Evolutionary conservation across 2,888 invertebrate genomes (phyloP).

Genomic region (Apamea sordens): DNA sequence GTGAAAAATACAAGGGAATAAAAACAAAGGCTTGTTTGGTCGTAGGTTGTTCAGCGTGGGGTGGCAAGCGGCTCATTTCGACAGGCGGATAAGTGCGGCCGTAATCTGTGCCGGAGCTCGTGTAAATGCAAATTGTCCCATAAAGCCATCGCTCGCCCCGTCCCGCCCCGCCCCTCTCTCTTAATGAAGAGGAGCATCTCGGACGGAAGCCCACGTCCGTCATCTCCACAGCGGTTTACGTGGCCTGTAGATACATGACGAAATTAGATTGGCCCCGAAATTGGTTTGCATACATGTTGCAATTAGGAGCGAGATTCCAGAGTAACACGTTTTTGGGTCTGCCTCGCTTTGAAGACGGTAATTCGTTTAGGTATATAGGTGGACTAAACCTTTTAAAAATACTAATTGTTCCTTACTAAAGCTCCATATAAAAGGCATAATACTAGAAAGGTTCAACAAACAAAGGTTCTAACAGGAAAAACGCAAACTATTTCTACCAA

Average conservation of each 20-base stretch:
- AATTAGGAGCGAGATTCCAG: conserved; percentile 62
- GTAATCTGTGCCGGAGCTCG: conserved; percentile 89
- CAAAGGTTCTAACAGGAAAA: conserved; percentile 20
- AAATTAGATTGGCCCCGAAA: conserved; percentile 85
- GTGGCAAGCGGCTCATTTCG: conserved; percentile 84
- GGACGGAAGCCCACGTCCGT: conserved; percentile 84
- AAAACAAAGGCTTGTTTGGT: conserved; percentile 88
- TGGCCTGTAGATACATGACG: conserved; percentile 79
- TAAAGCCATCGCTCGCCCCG: conserved; percentile 84
- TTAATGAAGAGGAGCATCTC: conserved; percentile 88
- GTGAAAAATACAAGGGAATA: conserved; percentile 87
- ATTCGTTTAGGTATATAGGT: conserved; percentile 37
- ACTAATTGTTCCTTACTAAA: conserved; percentile 20
- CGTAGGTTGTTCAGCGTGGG: conserved; percentile 78
- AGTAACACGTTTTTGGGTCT: conserved; percentile 51
- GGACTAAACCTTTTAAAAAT: conserved; percentile 22
- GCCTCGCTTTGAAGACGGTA: conserved; percentile 46
- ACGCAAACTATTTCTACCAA: conserved; percentile 12
- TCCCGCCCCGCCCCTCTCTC: conserved; percentile 74
- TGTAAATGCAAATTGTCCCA: conserved; percentile 90
- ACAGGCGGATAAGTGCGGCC: conserved; percentile 88
- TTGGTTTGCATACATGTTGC: conserved; percentile 80
- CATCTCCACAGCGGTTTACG: conserved; percentile 86
- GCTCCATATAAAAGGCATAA: neutral
- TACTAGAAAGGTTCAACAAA: neutral